Evolutionary conservation across 2,888 invertebrate species (phyloP), one percentile per base, ranked within the genome.

Genomic region (Lamproptera curius): DNA sequence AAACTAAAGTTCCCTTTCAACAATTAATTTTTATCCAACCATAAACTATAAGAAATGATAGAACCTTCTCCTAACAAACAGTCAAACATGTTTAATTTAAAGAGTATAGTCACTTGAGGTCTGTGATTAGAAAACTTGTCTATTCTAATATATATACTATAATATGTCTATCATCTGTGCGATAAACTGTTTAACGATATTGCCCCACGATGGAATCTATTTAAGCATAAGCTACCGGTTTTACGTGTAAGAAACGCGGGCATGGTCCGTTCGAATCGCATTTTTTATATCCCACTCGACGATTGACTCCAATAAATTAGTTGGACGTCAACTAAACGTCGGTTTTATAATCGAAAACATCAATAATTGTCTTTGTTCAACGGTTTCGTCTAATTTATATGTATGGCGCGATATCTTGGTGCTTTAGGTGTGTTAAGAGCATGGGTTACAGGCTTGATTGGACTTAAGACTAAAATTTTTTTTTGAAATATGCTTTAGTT

Each of bases 141-240:
- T n/a, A n/a, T n/a, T n/a, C n/a, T n/a, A n/a, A n/a, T n/a, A n/a
- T n/a, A n/a, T n/a, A n/a, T n/a, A n/a, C n/a, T n/a, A n/a, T n/a
- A n/a, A n/a, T n/a, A n/a, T 9, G 16, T 11, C n/a, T 11, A 11
- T 31, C 13, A 11, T 9, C 31, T 11, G 13, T 31, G 31, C 31
- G 28, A 10, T 28, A 16, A 35, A 14, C 35, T 35, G 9, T 31
- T 31, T 11, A n/a, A 31, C 31, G n/a, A n/a, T 31, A 11, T 31
- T 31, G 31, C 31, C 26, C 15, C 9, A 31, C 8, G 8, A 16
- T 20, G 2, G 8, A 52, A 54, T 52, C 54, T 54, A 57, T 58
- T 52, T 55, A 1, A 11, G 67, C 58, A 58, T 57, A 42, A 16
- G 71, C 83, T 82, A 85, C 85, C 80, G 80, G 84, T 83, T 81